Conservation (phyloP, 2,113 vertebrate species). For the Rhegmatorhina hoffmannsi region DNA sequence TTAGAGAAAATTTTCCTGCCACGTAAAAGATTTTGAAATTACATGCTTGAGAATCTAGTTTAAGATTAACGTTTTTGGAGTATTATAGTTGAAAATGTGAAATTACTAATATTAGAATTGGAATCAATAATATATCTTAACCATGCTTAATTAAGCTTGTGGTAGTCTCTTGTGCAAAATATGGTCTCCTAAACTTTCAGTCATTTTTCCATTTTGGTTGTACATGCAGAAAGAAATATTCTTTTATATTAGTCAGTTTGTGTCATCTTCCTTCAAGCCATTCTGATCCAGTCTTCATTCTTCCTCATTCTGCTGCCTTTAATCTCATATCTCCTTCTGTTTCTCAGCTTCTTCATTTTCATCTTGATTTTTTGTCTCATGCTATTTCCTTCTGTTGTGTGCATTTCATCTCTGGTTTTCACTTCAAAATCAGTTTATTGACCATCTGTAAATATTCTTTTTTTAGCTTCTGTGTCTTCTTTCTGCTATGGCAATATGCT, state of each 20-base stretch:
- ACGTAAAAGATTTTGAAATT: neutral
- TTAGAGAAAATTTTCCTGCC: neutral
- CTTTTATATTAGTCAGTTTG: neutral
- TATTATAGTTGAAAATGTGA: neutral
- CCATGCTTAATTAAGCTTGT: neutral
- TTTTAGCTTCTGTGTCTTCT: neutral
- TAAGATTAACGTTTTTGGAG: neutral
- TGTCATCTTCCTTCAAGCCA: neutral
- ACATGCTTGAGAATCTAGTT: neutral
- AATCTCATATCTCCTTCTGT: neutral
- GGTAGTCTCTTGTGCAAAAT: neutral
- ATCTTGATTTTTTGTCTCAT: neutral
- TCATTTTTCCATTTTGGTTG: neutral
- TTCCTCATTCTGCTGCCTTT: constrained; percentile 4
- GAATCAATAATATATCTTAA: neutral
- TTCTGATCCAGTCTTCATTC: neutral
- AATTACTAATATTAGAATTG: neutral
- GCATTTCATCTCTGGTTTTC: neutral
- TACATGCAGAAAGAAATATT: neutral
- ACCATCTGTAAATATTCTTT: neutral
- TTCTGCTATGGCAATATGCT: neutral
- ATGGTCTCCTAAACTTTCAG: neutral
- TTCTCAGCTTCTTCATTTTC: neutral
- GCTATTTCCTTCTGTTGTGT: neutral
- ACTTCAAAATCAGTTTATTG: neutral